Base-by-base conservation (phyloP, 1,140 invertebrate genomes). In the Heterodera carotae region DNA sequence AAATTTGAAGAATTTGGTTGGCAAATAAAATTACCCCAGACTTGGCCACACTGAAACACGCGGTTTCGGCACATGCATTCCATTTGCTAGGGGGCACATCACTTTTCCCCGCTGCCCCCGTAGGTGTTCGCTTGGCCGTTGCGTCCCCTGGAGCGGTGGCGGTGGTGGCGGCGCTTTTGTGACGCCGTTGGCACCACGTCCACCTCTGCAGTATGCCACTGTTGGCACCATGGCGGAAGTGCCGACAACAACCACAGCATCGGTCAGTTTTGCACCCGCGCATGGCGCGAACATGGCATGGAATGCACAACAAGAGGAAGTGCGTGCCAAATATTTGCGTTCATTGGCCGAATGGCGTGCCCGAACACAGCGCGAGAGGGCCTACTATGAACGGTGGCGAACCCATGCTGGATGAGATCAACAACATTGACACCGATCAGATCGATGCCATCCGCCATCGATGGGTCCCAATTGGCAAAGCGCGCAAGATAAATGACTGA, bases 71-170 rank as follows among this genome's bases (percentile, higher is more conserved):
- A 43, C 39, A n/a, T n/a, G n/a, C n/a, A n/a, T n/a, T n/a, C n/a
- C n/a, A n/a, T n/a, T n/a, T n/a, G n/a, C n/a, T n/a, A n/a, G n/a
- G n/a, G n/a, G n/a, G n/a, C n/a, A n/a, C n/a, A n/a, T 43, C 39
- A 43, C 36, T 39, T 6, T 0, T 56, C 70, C 59, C 22, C 53
- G 0, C 33, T 27, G 15, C 29, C 62, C 72, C 53, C 33, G 12
- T 22, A 76, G 60, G 74, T 69, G 66, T 71, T 72, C 36, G 18
- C 78, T 85, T 6, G 85, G 85, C 67, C 80, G 85, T 69, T 87
- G 85, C 76, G 83, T 87, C 18, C 84, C 86, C 18, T 87, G 85
- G 85, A 83, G 77, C 48, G 22, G 77, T 36, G 78, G 82, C 15
- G 36, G 36, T 10, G 39, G 77, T 31, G 80, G 82, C 15, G n/a